A percentile compares a stretch with the other conserved stretches of the same genome.
Conservation (phyloP, 2,113 vertebrate genomes). For the Mormyrus iriodes region DNA sequence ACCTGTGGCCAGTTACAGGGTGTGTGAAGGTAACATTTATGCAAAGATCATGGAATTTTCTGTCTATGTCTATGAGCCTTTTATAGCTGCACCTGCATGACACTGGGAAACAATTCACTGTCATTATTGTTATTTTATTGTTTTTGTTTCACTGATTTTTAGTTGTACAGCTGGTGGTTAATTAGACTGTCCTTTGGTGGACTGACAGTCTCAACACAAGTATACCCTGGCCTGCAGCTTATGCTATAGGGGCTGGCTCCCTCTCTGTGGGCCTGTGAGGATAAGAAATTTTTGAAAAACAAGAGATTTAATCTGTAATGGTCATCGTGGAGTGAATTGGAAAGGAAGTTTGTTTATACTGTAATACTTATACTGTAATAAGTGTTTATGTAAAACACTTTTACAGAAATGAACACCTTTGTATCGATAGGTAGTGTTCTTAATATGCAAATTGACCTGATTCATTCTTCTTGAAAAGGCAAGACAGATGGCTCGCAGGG, state of each 20-base stretch:
- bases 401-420: neutral
- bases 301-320: neutral
- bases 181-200: neutral
- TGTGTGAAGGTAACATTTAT: neutral
- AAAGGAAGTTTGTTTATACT: neutral
- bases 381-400: neutral
- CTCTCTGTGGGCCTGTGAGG: neutral
- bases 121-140: neutral
- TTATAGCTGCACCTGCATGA: neutral
- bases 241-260: too few species aligned
- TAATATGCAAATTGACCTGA: neutral
- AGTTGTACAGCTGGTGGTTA: neutral
- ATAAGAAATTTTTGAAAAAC: neutral
- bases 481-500: neutral
- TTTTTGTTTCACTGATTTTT: neutral
- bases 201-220: neutral
- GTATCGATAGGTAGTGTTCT: neutral
- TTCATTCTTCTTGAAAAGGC: neutral
- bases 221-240: neutral
- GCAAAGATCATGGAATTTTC: neutral
- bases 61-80: neutral
- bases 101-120: neutral
- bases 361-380: neutral
- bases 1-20: neutral
- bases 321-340: neutral